Evolutionary conservation across 2,888 invertebrate species (phyloP).

Genomic region (Tetrapedia diversipes): DNA sequence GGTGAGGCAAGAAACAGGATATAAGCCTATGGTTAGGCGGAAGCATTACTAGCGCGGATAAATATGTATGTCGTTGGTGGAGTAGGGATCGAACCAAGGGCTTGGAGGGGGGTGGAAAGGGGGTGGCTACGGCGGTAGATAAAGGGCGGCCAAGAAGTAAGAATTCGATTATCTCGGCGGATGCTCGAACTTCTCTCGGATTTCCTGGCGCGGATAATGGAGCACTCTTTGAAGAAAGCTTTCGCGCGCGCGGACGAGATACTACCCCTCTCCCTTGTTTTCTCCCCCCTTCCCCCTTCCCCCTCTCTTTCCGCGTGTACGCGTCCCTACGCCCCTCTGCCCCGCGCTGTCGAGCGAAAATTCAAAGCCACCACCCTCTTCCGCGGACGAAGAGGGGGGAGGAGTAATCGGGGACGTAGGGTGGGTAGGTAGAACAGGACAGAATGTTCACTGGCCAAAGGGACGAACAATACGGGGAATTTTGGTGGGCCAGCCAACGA

Average conservation of each 20-base stretch:
- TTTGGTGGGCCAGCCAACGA: constrained; percentile 35
- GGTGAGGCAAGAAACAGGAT: constrained; percentile 26
- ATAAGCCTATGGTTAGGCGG: constrained; percentile 37
- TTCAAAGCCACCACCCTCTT: constrained; percentile 67
- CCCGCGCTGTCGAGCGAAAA: constrained; percentile 53
- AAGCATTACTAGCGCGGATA: constrained; percentile 64
- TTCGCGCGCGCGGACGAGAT: constrained; percentile 64
- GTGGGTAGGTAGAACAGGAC: constrained; percentile 20
- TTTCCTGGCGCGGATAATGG: constrained; percentile 72
- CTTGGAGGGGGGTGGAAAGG: constrained; percentile 36
- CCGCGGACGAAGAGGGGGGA: constrained; percentile 28
- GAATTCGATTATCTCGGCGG: constrained; percentile 72
- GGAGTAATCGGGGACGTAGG: constrained; percentile 42
- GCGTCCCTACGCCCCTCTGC: constrained; percentile 23
- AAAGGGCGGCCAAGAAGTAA: constrained; percentile 71
- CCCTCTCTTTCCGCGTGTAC: constrained; percentile 37
- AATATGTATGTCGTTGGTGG: constrained; percentile 61
- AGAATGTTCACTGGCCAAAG: constrained; percentile 47
- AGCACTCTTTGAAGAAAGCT: constrained; percentile 72
- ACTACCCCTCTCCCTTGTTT: constrained; percentile 50
- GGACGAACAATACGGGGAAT: constrained; percentile 68
- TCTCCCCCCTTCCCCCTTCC: constrained; percentile 43
- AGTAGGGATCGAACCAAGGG: constrained; percentile 39
- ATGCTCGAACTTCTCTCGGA: constrained; percentile 74
- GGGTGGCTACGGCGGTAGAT: constrained; percentile 60